These are phyloP conservation scores for Stictonetta naevosa DNA, from an alignment of 2,113 vertebrate genomes.

Conservation along the genomic window DNA sequence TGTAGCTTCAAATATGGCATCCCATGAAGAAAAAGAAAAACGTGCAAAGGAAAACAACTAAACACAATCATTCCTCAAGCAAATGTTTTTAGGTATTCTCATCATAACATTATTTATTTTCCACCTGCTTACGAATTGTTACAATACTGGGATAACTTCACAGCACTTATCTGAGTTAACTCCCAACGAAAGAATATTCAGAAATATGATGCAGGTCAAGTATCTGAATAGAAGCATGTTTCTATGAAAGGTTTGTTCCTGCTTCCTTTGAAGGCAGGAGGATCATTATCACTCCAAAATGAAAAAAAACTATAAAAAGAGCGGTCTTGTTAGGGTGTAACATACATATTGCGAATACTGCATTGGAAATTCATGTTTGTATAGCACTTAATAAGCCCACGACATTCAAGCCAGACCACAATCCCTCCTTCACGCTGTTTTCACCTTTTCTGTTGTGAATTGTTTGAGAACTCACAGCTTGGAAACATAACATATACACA, in stretches of 20 bases:
- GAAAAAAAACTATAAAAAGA: not conserved
- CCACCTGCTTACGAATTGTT: not conserved
- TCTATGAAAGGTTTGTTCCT: not conserved
- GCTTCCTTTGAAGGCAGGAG: not conserved
- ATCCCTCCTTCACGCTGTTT: not conserved
- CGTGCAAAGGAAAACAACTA: not conserved
- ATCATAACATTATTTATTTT: not conserved
- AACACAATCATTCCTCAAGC: not conserved
- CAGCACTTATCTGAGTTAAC: not conserved
- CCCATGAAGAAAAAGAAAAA: accelerated
- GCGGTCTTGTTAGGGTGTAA: not conserved
- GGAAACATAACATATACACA: not conserved
- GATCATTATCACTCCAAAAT: not conserved
- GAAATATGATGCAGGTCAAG: not conserved
- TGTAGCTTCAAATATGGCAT: not conserved
- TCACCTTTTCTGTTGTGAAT: not conserved
- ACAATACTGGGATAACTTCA: not conserved
- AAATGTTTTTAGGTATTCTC: not conserved
- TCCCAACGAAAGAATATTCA: not conserved
- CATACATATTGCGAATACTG: not conserved
- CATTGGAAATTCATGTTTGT: not conserved
- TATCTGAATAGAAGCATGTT: not conserved
- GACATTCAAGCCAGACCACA: not conserved
- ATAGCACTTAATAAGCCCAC: not conserved
- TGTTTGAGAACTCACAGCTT: not conserved